These are phyloP conservation scores for Rhabdomys pumilio DNA, from an alignment of 2,797 vertebrate species.

Conservation along the genomic window DNA sequence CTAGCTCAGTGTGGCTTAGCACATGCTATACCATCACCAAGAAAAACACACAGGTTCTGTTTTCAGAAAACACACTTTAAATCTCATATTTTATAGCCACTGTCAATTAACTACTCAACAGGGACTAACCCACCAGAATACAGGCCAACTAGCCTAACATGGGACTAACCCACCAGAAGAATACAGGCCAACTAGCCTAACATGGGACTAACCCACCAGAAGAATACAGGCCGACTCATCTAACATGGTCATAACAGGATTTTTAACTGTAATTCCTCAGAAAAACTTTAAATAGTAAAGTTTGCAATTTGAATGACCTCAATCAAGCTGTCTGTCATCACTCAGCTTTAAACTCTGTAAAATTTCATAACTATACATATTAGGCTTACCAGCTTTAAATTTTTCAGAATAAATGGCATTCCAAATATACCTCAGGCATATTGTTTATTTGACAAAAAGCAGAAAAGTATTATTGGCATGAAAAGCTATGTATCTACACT, in stretches of 20 bases:
- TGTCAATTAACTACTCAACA: background rate
- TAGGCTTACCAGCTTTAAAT: background rate
- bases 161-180: too few relatives aligned
- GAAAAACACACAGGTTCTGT: background rate
- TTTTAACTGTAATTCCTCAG: background rate
- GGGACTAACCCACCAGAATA: background rate
- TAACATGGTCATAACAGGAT: background rate
- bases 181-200: too few relatives aligned
- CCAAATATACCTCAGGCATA: background rate
- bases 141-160: too few relatives aligned
- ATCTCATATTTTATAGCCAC: constrained; percentile 19
- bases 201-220: background rate
- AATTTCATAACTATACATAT: background rate
- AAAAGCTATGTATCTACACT: background rate
- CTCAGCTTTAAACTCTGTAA: constrained; percentile 42
- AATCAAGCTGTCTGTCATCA: background rate
- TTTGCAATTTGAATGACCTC: background rate
- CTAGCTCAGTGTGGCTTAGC: background rate
- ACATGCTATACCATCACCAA: background rate
- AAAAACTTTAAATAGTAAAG: background rate
- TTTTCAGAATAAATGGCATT: constrained; percentile 29
- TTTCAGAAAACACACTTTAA: background rate
- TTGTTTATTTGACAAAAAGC: constrained; percentile 16
- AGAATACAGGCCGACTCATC: background rate
- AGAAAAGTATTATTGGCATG: constrained; percentile 3